phyloP scores from a whole-genome alignment of 2,797 vertebrate species.

The Bryconaethiops microstoma region DNA sequence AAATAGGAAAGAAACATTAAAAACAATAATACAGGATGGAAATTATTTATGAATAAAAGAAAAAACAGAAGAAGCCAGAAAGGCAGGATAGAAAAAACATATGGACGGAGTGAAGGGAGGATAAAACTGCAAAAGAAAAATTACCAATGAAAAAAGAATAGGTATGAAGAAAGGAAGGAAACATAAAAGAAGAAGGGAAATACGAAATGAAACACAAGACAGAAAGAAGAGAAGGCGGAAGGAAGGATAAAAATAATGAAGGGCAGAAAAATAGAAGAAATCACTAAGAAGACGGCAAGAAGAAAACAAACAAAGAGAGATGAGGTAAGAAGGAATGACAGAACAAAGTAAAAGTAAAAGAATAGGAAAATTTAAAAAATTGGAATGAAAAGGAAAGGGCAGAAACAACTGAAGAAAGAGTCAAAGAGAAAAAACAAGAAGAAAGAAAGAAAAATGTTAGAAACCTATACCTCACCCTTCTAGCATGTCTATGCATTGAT shows the following conservation, averaged over 20 bases:
- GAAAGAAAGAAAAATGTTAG: background rate
- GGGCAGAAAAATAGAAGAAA: background rate
- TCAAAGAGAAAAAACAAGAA: background rate
- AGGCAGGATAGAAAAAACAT: too few species aligned
- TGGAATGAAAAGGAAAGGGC: background rate
- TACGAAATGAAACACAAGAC: too few species aligned
- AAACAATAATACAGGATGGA: too few species aligned
- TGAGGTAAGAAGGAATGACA: background rate
- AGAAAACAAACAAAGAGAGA: background rate
- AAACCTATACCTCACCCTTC: conserved; percentile 4
- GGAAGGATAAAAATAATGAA: background rate
- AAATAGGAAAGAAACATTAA: too few species aligned
- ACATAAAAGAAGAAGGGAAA: background rate
- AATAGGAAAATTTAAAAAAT: background rate
- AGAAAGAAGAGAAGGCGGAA: background rate
- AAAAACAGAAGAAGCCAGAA: too few species aligned
- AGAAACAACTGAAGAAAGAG: background rate
- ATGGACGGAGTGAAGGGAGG: too few species aligned
- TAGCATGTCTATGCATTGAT: background rate
- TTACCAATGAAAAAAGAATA: too few species aligned
- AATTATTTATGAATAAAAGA: too few species aligned
- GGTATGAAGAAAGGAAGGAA: too few species aligned
- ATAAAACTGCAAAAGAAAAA: too few species aligned
- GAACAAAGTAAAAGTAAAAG: background rate
- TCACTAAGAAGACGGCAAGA: background rate